Conservation (phyloP, 2,888 invertebrate species). For the Leistus spinibarbis region DNA sequence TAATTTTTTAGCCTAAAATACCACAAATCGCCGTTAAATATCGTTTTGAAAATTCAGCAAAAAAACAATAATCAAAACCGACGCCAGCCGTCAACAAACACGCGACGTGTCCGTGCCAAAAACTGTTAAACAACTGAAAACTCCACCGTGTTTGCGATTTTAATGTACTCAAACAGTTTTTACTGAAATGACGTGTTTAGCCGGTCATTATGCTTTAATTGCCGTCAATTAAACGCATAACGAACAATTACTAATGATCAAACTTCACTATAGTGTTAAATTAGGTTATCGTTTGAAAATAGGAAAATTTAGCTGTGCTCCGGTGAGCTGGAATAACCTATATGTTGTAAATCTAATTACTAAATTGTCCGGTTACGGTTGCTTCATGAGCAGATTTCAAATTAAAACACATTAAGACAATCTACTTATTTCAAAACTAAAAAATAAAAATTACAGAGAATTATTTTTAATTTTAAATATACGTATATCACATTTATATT, state of each 20-base stretch:
- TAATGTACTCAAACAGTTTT: not conserved
- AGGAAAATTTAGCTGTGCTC: not conserved
- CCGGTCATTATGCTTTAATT: not conserved
- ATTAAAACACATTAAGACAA: no score
- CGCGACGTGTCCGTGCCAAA: not conserved
- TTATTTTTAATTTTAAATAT: no score
- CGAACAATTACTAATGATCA: not conserved
- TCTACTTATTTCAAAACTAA: no score
- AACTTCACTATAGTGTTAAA: not conserved
- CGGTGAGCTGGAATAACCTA: not conserved
- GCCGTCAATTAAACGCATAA: not conserved
- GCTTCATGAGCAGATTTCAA: no score
- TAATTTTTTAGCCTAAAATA: no score
- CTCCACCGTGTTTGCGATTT: not conserved
- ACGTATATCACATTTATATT: no score
- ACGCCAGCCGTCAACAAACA: no score
- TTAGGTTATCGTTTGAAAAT: not conserved
- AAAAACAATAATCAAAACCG: no score
- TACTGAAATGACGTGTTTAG: not conserved
- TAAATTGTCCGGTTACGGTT: not conserved
- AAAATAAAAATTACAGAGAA: no score
- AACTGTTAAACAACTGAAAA: not conserved
- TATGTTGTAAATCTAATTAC: not conserved
- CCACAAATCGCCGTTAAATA: no score
- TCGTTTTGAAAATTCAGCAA: no score